These are phyloP conservation scores for Eupithecia subfuscata DNA, from an alignment of 2,888 invertebrate species.

Conservation along the genomic window DNA sequence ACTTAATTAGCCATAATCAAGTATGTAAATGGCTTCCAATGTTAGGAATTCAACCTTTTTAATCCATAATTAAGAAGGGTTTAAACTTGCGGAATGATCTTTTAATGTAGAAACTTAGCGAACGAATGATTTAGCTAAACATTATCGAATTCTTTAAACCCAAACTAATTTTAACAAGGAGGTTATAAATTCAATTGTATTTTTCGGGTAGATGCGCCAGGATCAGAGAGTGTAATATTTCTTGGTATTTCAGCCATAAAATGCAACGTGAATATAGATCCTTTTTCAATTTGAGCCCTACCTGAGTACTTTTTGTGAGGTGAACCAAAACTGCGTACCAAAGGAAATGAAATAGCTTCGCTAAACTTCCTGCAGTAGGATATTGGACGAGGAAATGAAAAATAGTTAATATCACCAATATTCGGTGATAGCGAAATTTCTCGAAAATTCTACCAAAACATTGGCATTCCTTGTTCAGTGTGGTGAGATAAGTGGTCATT, in stretches of 20 bases:
- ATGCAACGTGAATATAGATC: background rate
- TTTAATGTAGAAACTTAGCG: background rate
- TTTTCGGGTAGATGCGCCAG: background rate
- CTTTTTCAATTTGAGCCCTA: conserved; percentile 2
- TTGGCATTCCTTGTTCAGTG: conserved; percentile 42
- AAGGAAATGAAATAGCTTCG: conserved; percentile 75
- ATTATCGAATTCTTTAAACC: background rate
- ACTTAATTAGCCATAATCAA: conserved; percentile 51
- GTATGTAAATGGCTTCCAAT: conserved; percentile 47
- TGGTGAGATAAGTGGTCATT: conserved; percentile 44
- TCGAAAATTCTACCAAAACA: conserved; percentile 32
- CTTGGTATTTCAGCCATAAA: background rate
- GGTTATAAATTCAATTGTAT: background rate
- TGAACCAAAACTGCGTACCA: conserved; percentile 57
- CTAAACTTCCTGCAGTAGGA: conserved; percentile 70
- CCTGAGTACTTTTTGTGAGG: conserved; percentile 56
- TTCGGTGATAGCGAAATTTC: conserved; percentile 38
- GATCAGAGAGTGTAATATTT: background rate
- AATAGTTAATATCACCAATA: conserved; percentile 53
- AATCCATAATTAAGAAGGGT: conserved; percentile 55
- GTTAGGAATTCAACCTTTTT: conserved; percentile 51
- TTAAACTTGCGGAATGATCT: background rate
- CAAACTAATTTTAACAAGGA: background rate
- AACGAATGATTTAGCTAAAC: background rate
- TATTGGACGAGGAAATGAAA: conserved; percentile 74